Conservation (phyloP, 1,140 invertebrate genomes). For the Drosophila mayri region DNA sequence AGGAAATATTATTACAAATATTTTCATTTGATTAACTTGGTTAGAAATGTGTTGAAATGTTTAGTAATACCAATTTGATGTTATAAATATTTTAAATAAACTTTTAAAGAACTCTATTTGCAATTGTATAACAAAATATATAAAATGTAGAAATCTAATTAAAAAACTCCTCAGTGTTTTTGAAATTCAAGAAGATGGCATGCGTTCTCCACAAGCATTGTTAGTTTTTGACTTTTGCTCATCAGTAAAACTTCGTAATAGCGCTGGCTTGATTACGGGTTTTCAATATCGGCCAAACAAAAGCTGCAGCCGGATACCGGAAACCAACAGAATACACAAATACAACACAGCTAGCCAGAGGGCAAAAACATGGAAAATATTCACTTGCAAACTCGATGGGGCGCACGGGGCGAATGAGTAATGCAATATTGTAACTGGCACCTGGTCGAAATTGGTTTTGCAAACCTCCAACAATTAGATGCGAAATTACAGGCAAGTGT, state of each 20-base stretch:
- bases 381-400: not conserved
- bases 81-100: too few species aligned
- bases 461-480: conserved; percentile 47
- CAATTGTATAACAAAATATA: not conserved
- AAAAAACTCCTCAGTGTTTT: not conserved
- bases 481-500: conserved; percentile 30
- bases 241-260: not conserved
- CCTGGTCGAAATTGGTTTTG: conserved; percentile 10
- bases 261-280: conserved; percentile 4
- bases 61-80: too few species aligned
- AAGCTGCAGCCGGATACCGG: not conserved
- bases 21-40: not conserved
- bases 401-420: conserved; percentile 27
- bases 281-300: conserved; percentile 12
- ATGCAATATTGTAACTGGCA: conserved; percentile 37
- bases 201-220: not conserved
- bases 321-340: not conserved
- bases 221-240: not conserved
- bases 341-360: not conserved
- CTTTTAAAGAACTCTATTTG: too few species aligned
- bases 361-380: conserved; percentile 14
- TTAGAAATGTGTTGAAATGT: not conserved
- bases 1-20: too few species aligned
- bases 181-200: not conserved
- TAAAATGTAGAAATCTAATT: not conserved